Evolutionary conservation across 1,140 invertebrate species (phyloP).

Genomic region (Scaptomyza montana): DNA sequence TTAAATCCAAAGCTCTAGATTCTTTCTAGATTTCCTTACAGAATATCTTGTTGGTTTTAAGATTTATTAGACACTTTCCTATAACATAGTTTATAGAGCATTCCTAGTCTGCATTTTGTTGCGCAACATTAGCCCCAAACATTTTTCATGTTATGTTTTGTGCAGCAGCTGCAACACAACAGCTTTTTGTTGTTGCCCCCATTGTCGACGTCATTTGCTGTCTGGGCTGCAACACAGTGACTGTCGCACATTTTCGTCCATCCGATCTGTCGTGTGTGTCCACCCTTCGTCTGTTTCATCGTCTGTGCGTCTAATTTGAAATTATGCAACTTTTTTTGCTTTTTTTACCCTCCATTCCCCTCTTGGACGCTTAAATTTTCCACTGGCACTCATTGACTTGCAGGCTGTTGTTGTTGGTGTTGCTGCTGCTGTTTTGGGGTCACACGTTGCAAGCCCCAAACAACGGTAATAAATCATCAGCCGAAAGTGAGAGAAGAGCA

Average conservation of each 20-base stretch:
- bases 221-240: slow-evolving; percentile 38
- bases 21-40: slow-evolving; percentile 3
- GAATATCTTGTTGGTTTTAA: too few relatives aligned
- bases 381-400: slow-evolving; percentile 72
- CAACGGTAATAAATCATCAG: slow-evolving; percentile 76
- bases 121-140: slow-evolving; percentile 1
- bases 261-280: slow-evolving; percentile 19
- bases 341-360: background rate
- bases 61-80: background rate
- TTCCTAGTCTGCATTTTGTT: slow-evolving; percentile 1
- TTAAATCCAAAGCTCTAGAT: background rate
- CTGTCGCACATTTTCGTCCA: slow-evolving; percentile 21
- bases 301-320: slow-evolving; percentile 78
- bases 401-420: slow-evolving; percentile 37
- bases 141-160: slow-evolving; percentile 51
- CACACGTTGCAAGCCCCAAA: slow-evolving; percentile 77
- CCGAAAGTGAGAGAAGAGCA: slow-evolving; percentile 36
- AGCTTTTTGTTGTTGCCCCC: slow-evolving; percentile 42
- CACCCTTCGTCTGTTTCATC: slow-evolving; percentile 53
- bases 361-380: slow-evolving; percentile 52
- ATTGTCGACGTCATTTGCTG: slow-evolving; percentile 64
- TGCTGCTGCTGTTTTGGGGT: slow-evolving; percentile 70
- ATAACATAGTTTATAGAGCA: slow-evolving; percentile 11
- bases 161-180: slow-evolving; percentile 50
- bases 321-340: slow-evolving; percentile 67